phyloP scores from a whole-genome alignment of 2,113 vertebrate genomes.

The Oncorhynchus mykiss region DNA sequence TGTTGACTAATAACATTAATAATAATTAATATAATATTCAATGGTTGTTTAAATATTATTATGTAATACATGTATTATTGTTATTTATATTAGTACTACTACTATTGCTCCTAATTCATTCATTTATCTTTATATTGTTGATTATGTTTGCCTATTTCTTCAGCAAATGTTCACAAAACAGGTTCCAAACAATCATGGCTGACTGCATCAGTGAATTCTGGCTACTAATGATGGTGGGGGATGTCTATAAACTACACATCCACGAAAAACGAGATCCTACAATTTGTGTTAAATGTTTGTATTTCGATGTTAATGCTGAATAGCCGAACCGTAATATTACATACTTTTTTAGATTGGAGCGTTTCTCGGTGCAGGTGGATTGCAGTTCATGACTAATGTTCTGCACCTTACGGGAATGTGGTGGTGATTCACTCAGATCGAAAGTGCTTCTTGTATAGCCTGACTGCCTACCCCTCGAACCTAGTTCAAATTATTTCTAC shows the following conservation, averaged over 20 bases:
- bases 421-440: constrained; percentile 46
- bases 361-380: background rate
- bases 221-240: too few relatives aligned
- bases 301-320: background rate
- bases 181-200: too few relatives aligned
- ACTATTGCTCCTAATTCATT: background rate
- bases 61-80: background rate
- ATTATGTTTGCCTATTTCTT: background rate
- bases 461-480: background rate
- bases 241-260: too few relatives aligned
- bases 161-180: too few relatives aligned
- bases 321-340: background rate
- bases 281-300: too few relatives aligned
- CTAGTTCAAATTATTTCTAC: background rate
- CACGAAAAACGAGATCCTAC: too few relatives aligned
- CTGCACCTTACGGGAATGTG: constrained; percentile 48
- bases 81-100: background rate
- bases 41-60: too few relatives aligned
- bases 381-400: background rate
- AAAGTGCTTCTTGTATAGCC: constrained; percentile 30
- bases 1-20: too few relatives aligned
- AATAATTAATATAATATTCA: too few relatives aligned
- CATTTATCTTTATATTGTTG: background rate
- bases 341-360: background rate
- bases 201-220: too few relatives aligned